Evolutionary conservation across 2,113 vertebrate species (phyloP), one percentile per base, ranked within the genome.

Genomic region (Callopanchax toddi): DNA sequence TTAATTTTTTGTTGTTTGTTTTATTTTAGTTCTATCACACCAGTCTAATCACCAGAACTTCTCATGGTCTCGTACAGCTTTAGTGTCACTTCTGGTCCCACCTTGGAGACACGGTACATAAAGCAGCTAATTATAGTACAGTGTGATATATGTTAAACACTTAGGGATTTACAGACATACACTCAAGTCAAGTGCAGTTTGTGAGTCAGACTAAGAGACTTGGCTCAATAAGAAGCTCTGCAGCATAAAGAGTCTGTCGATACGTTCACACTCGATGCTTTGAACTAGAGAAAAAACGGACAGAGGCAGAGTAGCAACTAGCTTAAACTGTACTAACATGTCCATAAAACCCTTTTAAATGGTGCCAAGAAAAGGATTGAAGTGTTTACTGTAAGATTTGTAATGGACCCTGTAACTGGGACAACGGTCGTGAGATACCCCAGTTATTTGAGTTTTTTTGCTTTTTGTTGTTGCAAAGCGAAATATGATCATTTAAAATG

Each of bases 141-240:
- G 9, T 21, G 8, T 44, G 39, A 20, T 20, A 45, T 3, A 25
- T 32, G 15, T 17, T 23, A 12, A 18, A 32, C 21, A 16, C 36
- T 37, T 6, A 25, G 36, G 11, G 21, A 37, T 21, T 37, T 32
- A 54, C 32, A 53, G 11, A 2, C 50, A 22, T 6, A 20, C 12
- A 34, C 54, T 26, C 43, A 26, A 37, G 37, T 69, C 39, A 51
- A n/a, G 20, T 67, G 11, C 44, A 37, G 5, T 25, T 37, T 10
- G 11, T 43, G 44, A 63, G 39, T 44, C 66, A 52, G 11, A 75
- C 44, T 71, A 69, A 68, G 58, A 7, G 1, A 5, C 5, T 22
- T 32, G 55, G 39, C 65, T 89, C 84, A 67, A 78, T 87, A 66
- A 44, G 51, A 56, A 40, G 48, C 63, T 58, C 0, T 7, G 70